These are phyloP conservation scores for Cynaeus angustus DNA, from an alignment of 2,888 invertebrate genomes.

Conservation along the genomic window DNA sequence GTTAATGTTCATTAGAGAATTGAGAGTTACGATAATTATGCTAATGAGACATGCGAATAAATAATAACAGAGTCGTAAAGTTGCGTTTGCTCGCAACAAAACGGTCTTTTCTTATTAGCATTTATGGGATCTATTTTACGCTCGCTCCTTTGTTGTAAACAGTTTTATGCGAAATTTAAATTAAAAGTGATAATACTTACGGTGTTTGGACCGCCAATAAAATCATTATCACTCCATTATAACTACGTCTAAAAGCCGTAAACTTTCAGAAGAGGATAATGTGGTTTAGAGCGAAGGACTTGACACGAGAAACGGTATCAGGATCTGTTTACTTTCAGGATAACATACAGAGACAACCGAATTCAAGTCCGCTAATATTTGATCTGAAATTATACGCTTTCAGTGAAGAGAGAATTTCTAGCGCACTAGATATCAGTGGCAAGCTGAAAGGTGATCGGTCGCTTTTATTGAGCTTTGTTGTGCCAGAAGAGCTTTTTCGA, in stretches of 20 bases:
- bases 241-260: slow-evolving; percentile 21
- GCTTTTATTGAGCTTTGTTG: slow-evolving; percentile 45
- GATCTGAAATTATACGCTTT: slow-evolving; percentile 55
- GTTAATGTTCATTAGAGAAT: slow-evolving; percentile 62
- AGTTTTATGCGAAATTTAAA: slow-evolving; percentile 13
- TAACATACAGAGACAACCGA: slow-evolving; percentile 44
- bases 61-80: slow-evolving; percentile 47
- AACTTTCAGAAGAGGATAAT: slow-evolving; percentile 33
- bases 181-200: too few species aligned
- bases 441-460: slow-evolving; percentile 45
- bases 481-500: slow-evolving; percentile 32
- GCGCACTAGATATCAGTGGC: slow-evolving; percentile 37
- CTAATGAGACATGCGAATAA: slow-evolving; percentile 59
- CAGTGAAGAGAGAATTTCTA: slow-evolving; percentile 38
- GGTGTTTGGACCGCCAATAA: slow-evolving; percentile 5
- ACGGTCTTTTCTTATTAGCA: slow-evolving; percentile 5
- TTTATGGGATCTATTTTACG: slow-evolving; percentile 35
- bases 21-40: slow-evolving; percentile 66
- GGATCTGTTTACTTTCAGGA: slow-evolving; percentile 50
- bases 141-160: slow-evolving; percentile 10
- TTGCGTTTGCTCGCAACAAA: slow-evolving; percentile 4
- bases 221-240: slow-evolving; percentile 21
- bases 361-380: slow-evolving; percentile 51
- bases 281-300: slow-evolving; percentile 23
- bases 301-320: slow-evolving; percentile 37